Evolutionary conservation across 2,113 vertebrate species (phyloP), one percentile per base, ranked within the genome.

Genomic region (Hymenochirus boettgeri): DNA sequence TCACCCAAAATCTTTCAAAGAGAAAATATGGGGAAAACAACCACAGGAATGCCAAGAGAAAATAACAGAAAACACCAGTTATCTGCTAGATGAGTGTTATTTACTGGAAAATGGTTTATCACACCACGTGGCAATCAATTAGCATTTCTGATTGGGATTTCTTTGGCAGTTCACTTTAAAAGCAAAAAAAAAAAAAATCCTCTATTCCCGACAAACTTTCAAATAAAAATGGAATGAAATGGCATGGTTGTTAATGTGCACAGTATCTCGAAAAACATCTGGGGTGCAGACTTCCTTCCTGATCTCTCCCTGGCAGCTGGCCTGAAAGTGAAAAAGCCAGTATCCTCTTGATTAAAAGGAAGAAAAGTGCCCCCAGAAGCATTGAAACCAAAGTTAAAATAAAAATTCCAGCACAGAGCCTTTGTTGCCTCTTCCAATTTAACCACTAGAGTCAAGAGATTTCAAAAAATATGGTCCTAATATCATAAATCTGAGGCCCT

Each of bases 281-380:
- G 64, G 64, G 64, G 64, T 52, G 56, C 64, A 67, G 64, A 67
- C 64, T 50, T 65, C 53, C 12, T n/a, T 57, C 48, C 50, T 62
- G 23, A 22, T 39, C 64, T 70, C 65, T 27, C 48, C 54, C 45
- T 58, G 48, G 21, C 66, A 71, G 1, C 42, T 61, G 50, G 22
- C 56, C 33, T 65, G 66, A 74, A 71, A 71, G 27, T 10, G 65
- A 71, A 75, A 57, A 42, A 31, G 27, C 33, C 24, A 59, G 46
- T 50, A 15, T 62, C 22, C 19, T 58, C 55, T 33, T 42, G 45
- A 59, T 67, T 59, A 51, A 52, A 42, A 67, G 46, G 55, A 37
- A 46, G 3, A 64, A 67, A 67, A 59, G 46, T 56, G 27, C 46
- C 48, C 46, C 45, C 55, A 50, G 57, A 35, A 71, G 61, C 22